Evolutionary conservation across 2,113 vertebrate genomes (phyloP).

Genomic region (Caretta caretta): DNA sequence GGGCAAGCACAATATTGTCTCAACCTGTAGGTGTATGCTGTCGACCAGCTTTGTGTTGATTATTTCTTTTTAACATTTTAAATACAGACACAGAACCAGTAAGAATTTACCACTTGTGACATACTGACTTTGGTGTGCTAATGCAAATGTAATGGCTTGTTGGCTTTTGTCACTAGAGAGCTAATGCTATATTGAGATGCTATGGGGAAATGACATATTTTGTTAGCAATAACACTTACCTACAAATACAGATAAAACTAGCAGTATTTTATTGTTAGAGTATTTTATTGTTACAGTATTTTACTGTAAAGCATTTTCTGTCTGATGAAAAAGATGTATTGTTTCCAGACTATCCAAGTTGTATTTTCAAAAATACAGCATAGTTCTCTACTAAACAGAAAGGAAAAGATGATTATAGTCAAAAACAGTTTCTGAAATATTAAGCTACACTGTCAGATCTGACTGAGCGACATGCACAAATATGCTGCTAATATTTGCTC

Average conservation of each 20-base stretch:
- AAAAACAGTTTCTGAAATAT: constrained; percentile 37
- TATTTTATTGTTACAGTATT: neutral
- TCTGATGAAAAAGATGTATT: neutral
- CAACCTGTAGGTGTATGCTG: neutral
- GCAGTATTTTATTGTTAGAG: neutral
- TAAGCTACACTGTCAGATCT: neutral
- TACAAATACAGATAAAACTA: neutral
- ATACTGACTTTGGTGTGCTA: neutral
- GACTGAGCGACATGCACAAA: constrained; percentile 23
- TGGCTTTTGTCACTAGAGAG: neutral
- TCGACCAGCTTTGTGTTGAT: neutral
- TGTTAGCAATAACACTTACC: neutral
- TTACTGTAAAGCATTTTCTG: neutral
- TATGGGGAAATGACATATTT: neutral
- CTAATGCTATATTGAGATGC: neutral
- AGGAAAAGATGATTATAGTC: neutral
- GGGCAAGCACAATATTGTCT: neutral
- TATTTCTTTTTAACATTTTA: neutral
- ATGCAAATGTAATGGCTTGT: neutral
- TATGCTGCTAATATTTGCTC: neutral
- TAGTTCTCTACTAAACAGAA: constrained; percentile 7
- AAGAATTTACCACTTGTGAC: neutral
- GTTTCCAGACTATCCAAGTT: neutral
- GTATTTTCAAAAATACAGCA: neutral
- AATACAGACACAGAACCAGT: neutral